A percentile compares a stretch with the other conserved stretches of the same genome.
phyloP scores from a whole-genome alignment of 2,888 invertebrate species.

The Scaptomyza polygonia region DNA sequence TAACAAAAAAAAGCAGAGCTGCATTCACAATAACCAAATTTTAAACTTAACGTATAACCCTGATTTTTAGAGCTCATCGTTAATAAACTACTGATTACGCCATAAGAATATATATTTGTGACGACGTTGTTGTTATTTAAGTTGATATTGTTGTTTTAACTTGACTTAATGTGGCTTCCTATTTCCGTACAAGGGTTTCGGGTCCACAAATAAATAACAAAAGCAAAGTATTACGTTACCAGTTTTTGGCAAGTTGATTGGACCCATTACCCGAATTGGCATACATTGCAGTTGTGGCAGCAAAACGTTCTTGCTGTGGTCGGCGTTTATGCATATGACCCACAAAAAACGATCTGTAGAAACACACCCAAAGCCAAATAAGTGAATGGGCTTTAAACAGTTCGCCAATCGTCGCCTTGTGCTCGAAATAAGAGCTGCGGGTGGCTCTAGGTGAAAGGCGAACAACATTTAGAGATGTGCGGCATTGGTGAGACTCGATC shows the following conservation, averaged over 20 bases:
- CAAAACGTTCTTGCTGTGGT: constrained; percentile 42
- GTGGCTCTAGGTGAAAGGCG: constrained; percentile 51
- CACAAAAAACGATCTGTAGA: constrained; percentile 65
- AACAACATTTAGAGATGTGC: constrained; percentile 21
- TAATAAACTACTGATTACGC: too few species aligned
- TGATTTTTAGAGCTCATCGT: neutral
- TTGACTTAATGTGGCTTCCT: constrained; percentile 64
- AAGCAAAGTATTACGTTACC: constrained; percentile 52
- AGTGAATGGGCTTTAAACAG: constrained; percentile 52
- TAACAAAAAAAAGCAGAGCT: too few species aligned
- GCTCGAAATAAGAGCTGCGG: constrained; percentile 37
- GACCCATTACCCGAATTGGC: constrained; percentile 61
- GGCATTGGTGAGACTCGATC: constrained; percentile 26
- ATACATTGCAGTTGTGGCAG: constrained; percentile 48
- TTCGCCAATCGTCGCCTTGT: constrained; percentile 42
- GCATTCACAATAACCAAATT: neutral
- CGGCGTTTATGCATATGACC: constrained; percentile 63
- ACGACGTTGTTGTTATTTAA: constrained; percentile 25
- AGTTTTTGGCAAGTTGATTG: constrained; percentile 49
- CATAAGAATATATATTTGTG: neutral
- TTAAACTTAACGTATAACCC: neutral
- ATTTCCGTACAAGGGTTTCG: constrained; percentile 59
- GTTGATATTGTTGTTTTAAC: constrained; percentile 15
- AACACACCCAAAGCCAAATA: constrained; percentile 39
- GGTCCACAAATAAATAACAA: constrained; percentile 10